Base-by-base conservation (phyloP, 2,888 invertebrate genomes). In the Volucella bombylans region DNA sequence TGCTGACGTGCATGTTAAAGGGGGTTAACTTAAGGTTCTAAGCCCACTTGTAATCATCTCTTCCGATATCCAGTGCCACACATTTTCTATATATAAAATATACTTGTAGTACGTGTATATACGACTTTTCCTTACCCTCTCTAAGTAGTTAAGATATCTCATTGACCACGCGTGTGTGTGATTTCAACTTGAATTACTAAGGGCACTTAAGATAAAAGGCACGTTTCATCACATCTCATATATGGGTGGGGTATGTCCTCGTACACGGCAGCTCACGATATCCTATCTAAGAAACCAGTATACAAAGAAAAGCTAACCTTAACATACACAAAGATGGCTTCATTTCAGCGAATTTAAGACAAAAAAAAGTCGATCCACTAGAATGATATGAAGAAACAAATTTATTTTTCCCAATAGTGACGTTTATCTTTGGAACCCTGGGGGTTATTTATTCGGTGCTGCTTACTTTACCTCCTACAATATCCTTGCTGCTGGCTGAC, bases 401-500 rank as follows among this genome's bases (percentile, higher is more conserved):
- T 18, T 11, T 52, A 57, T 41, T 64, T n/a, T 41, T 74, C 78
- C 72, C 78, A 68, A 71, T 57, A 64, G 78, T 41, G 47, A 72
- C 23, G 62, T 62, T 57, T 72, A 18, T 62, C 45, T 62, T 49
- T 43, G 61, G 45, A 12, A 55, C 39, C 65, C 64, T 54, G 43
- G 39, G 82, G 77, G 67, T 77, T 61, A 65, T 71, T 71, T 76
- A 71, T 67, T 52, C 71, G 72, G 54, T 61, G 41, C 65, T 72
- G 65, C 72, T 61, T 79, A 69, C 69, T 57, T 50, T 39, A 54
- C 39, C 23, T 49, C 41, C 61, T 15, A 14, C 50, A 18, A 38
- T 59, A 11, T 41, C 43, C n/a, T 31, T 47, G 8, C 9, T 12
- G 45, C 9, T 39, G 14, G 41, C 11, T 14, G n/a, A 38, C 15